Base-by-base conservation (phyloP, 2,888 invertebrate genomes). In the Minunthozetes semirufus region DNA sequence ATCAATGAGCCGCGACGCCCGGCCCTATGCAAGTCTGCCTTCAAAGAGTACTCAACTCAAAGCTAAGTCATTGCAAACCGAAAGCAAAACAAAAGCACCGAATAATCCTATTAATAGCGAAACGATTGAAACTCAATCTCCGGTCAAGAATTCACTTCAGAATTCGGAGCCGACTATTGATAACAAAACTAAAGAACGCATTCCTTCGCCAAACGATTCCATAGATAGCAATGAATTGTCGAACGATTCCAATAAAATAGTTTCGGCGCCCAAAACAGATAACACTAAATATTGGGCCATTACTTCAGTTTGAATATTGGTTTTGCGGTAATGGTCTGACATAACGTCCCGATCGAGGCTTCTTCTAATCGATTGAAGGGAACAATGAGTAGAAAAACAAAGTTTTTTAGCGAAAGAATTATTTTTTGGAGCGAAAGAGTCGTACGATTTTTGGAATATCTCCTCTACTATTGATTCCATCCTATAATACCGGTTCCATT, bases 401-500 rank as follows among this genome's bases (percentile, higher is more conserved):
- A 66, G 63, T 19, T 33, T 42, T 66, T 66, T 33, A 33, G 11
- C n/a, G 63, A 33, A 66, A 66, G 63, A 66, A 66, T 66, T 48
- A 48, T 48, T 70, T n/a, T 70, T 70, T 70, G 15, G 70, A 70
- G 48, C 38, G 63, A 66, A 38, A 27, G 33, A 38, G 38, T 66
- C 68, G 46, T 46, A 22, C 19, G 33, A 38, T 42, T 48, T 15
- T 61, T 29, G 27, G 19, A 46, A 38, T 70, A 13, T 48, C 33
- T 33, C 27, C 70, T 48, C 42, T 46, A n/a, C n/a, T n/a, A n/a
- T n/a, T 48, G 25, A 70, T 48, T 70, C 70, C 70, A 70, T 70
- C 70, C 70, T 70, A n/a, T 48, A 70, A 70, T 42, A 70, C 70
- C 70, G 46, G 15, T 70, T 48, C 70, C 70, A 70, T 25, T 70